Evolutionary conservation across 2,797 vertebrate species (phyloP).

Genomic region (Carcharodon carcharias): DNA sequence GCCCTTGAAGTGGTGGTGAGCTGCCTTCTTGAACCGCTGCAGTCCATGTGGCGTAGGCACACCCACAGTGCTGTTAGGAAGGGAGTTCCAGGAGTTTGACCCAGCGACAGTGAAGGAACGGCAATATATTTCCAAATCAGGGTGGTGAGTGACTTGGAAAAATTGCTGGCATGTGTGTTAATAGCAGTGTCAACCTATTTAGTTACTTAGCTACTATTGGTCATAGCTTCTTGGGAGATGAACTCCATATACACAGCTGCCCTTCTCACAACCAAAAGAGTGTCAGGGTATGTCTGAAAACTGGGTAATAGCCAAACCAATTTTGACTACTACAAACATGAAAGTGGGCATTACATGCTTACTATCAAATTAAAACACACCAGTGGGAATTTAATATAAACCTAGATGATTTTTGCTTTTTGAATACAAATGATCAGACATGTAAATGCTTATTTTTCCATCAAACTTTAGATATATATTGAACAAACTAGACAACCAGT

Average conservation of each 20-base stretch:
- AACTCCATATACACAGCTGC: background rate
- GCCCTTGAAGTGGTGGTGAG: no score
- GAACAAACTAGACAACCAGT: background rate
- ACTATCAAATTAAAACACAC: background rate
- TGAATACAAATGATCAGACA: background rate
- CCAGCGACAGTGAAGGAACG: no score
- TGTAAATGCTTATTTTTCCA: background rate
- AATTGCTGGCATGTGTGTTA: background rate
- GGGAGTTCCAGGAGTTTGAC: no score
- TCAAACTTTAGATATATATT: background rate
- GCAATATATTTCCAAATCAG: no score
- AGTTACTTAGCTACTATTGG: background rate
- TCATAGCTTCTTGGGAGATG: background rate
- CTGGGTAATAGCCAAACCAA: background rate
- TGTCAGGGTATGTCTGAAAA: background rate
- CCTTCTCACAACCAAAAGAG: background rate
- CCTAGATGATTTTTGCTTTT: background rate
- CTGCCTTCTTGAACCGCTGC: no score
- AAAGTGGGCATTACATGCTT: background rate
- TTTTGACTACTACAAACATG: background rate
- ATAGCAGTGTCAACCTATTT: background rate
- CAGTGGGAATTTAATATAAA: background rate
- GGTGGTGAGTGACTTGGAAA: no score
- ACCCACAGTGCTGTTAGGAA: no score
- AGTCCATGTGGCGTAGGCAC: no score